Percentiles rank a stretch among this genome's conserved stretches.
Evolutionary conservation across 2,797 vertebrate species (phyloP).

Genomic region (Hylomyscus alleni): DNA sequence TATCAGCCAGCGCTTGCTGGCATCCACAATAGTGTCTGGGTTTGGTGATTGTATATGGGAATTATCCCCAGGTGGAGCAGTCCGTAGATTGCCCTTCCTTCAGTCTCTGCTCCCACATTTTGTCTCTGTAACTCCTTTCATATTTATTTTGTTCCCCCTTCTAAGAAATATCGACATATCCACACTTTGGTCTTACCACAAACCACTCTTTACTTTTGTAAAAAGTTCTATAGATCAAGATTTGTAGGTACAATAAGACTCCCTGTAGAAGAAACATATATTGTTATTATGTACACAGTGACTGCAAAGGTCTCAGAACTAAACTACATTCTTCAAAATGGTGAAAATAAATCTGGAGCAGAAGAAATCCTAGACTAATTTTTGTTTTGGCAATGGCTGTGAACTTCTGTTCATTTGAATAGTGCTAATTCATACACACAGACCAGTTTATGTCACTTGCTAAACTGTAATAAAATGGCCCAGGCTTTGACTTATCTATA

Average conservation of each 20-base stretch:
- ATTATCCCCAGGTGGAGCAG: no score
- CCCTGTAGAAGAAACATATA: neutral
- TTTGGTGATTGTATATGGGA: no score
- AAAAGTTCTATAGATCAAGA: neutral
- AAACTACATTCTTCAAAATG: neutral
- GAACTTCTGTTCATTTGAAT: slow-evolving; percentile 23
- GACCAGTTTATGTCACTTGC: slow-evolving; percentile 16
- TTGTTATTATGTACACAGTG: neutral
- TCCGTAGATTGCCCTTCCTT: no score
- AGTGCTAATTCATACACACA: slow-evolving; percentile 55
- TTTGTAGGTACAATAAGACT: neutral
- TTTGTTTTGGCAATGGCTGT: neutral
- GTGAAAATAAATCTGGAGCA: neutral
- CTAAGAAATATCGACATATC: no score
- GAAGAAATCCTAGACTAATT: neutral
- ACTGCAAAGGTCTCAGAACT: neutral
- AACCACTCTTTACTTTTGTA: neutral
- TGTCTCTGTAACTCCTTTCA: no score
- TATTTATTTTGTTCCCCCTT: no score
- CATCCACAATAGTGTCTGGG: no score
- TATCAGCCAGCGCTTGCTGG: no score
- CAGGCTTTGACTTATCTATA: slow-evolving; percentile 67
- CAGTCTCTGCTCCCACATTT: no score
- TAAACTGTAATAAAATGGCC: slow-evolving; percentile 50
- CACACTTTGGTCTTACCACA: no score